These are phyloP conservation scores for Muricea muricata DNA, from an alignment of 92 coral and sea anemone species.

Conservation along the genomic window DNA sequence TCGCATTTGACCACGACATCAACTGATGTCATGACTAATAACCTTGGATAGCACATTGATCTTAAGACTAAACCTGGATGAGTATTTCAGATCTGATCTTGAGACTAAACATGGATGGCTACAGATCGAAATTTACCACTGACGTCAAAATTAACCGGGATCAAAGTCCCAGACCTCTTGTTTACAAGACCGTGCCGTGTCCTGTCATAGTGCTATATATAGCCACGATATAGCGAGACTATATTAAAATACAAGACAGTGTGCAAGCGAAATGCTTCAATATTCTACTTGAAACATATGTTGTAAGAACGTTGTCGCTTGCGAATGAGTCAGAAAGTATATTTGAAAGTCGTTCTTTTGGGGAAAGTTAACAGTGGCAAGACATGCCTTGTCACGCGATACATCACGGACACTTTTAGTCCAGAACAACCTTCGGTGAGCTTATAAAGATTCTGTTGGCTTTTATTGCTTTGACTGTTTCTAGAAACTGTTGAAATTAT, in stretches of 20 bases:
- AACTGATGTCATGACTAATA: no score
- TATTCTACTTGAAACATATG: no score
- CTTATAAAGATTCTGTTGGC: not conserved
- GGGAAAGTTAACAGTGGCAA: constrained; percentile 99
- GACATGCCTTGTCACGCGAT: constrained; percentile 95
- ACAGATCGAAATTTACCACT: no score
- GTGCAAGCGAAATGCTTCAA: no score
- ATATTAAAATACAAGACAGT: no score
- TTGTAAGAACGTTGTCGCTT: not conserved
- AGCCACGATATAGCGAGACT: no score
- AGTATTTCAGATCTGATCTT: not conserved
- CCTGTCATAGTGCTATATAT: not conserved
- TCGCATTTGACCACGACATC: no score
- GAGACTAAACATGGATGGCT: not conserved
- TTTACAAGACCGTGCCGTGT: not conserved
- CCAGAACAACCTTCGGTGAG: constrained; percentile 98
- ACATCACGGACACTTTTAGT: constrained; percentile 92
- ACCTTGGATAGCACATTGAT: no score
- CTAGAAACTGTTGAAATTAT: not conserved
- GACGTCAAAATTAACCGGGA: no score
- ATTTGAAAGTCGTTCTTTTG: constrained; percentile 97
- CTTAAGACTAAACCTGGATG: not conserved
- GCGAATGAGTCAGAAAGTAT: constrained; percentile 95
- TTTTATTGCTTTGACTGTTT: not conserved
- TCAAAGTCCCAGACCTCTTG: not conserved